Evolutionary conservation across 2,113 vertebrate species (phyloP), one percentile per base, ranked within the genome.

Genomic region (Probosciger aterrimus): DNA sequence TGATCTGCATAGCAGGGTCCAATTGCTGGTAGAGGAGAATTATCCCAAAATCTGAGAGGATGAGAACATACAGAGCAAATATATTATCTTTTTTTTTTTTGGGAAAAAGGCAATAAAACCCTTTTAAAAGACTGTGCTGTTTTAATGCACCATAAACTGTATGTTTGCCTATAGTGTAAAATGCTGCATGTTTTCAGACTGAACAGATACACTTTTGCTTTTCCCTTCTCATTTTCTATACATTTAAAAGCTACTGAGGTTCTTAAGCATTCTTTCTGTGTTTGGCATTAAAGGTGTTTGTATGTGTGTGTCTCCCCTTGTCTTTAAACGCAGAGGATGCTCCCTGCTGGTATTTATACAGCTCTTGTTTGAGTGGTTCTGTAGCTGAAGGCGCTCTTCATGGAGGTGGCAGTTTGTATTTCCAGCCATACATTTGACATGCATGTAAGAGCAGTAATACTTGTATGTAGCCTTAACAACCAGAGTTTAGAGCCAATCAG

Each of bases 21-120:
- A 65, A 82, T 71, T 84, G 91, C 77, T 82, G 47, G 14, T 84
- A 67, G 62, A 96, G 65, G 47, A 46, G 74, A 96, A 92, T 97
- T 96, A 87, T 81, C 86, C 63, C 14, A 73, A 87, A 97, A 69
- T 94, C 90, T 73, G 93, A 96, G 94, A 89, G 86, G 86, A 95
- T 96, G 52, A 91, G 91, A 86, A 80, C 41, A 49, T 52, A 79
- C 35, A 92, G 57, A 74, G 67, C 52, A 53, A 89, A 67, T 62
- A 63, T 15, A 18, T 71, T 94, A 62, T 65, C 57, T 88, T 86
- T 9, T 57, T 41, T 41, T 81, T 86, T 90, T 15, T 9, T 33
- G 57, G 14, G 10, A 23, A 23, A 23, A 59, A 35, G 4, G 11
- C 53, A 74, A 33, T 77, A 78, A 65, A 70, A 74, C 6, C 22